Percentiles rank a stretch among this genome's conserved stretches.
Evolutionary conservation across 2,113 vertebrate species (phyloP).

Genomic region (Falcunculus frontatus): DNA sequence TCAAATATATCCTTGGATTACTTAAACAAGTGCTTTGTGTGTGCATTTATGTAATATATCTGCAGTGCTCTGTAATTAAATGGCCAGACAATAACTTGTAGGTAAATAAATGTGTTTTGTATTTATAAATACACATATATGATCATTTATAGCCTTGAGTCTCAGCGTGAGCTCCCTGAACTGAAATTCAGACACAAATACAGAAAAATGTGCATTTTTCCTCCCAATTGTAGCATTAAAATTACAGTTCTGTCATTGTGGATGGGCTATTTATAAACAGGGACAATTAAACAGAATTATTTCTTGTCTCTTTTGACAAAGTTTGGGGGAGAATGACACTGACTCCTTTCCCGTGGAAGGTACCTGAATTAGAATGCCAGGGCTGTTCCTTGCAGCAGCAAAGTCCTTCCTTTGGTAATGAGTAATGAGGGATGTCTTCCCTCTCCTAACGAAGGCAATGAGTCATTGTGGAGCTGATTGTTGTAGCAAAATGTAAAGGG

Average conservation of each 20-base stretch:
- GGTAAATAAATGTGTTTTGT: not conserved
- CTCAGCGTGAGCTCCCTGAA: not conserved
- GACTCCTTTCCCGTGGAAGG: not conserved
- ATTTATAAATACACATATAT: not conserved
- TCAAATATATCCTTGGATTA: not conserved
- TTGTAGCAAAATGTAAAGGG: not conserved
- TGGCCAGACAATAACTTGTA: not conserved
- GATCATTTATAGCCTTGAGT: not conserved
- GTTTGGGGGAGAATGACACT: conserved; percentile 22
- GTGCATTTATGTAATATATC: not conserved
- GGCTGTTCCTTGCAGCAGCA: conserved; percentile 3
- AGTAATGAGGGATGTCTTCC: conserved; percentile 59
- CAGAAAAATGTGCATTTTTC: not conserved
- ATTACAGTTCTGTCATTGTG: not conserved
- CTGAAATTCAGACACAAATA: not conserved
- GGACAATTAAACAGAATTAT: conserved; percentile 52
- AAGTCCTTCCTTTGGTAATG: conserved; percentile 40
- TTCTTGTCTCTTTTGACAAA: conserved; percentile 25
- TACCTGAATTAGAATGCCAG: conserved; percentile 30
- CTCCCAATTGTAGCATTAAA: not conserved
- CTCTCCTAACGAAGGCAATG: conserved; percentile 42
- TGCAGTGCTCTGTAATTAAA: not conserved
- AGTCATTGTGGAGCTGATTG: conserved; percentile 37
- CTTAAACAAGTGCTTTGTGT: not conserved
- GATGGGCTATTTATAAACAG: not conserved